Evolutionary conservation across 2,888 invertebrate species (phyloP), one percentile per base, ranked within the genome.

Genomic region (Cryptus armator): DNA sequence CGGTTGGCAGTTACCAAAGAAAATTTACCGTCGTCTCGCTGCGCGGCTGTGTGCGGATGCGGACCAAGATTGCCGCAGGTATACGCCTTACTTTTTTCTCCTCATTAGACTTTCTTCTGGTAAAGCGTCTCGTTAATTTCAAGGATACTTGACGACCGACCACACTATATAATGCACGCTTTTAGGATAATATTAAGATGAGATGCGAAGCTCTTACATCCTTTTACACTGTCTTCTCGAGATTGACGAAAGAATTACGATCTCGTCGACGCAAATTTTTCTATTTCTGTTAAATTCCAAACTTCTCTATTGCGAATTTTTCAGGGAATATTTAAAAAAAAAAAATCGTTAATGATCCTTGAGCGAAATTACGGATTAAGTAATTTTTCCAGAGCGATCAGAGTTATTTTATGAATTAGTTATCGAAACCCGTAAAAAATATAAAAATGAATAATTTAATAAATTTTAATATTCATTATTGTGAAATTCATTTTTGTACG

Each of bases 71-170:
- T 83, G 71, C 66, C 29, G 48, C 4, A n/a, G 48, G 19, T 77
- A 44, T 29, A 29, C 7, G 6, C n/a, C 29, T 29, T 29, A 29
- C 16, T 19, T 37, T 56, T 37, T 64, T 70, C 75, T 64, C 53
- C 74, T 79, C 75, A 64, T 83, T 75, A 83, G 51, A 79, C 70
- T 75, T 75, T 83, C 74, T 83, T 83, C 75, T 24, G 64, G 79
- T 70, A 53, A 29, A 74, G 29, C 48, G 51, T 64, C 68, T 79
- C 79, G 64, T 83, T 83, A 64, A 70, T 74, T 70, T 19, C 64
- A 44, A 43, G 29, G 62, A 19, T 59, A 14, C 46, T 66, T 10
- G 43, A 43, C 66, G 43, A 66, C 66, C 66, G 9, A 43, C 43
- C 43, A 14, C 43, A 24, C 74, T 48, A n/a, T 46, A 44, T 74